These are phyloP conservation scores for Metacarcinus magister DNA, from an alignment of 2,888 invertebrate species.

Conservation along the genomic window DNA sequence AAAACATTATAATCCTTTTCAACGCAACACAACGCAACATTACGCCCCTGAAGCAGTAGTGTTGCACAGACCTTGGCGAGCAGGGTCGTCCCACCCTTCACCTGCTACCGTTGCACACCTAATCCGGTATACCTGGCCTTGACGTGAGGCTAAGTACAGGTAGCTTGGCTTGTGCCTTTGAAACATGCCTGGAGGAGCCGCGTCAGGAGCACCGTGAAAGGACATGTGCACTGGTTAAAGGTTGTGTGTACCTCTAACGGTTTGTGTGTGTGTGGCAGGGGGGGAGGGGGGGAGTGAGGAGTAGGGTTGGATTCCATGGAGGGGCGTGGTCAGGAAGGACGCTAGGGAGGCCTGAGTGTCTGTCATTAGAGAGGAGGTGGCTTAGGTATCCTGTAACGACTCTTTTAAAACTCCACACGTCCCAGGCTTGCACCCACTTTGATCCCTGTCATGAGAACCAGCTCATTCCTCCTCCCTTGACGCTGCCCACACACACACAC, in stretches of 20 bases:
- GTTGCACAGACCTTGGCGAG: neutral
- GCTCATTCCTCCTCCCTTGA: neutral
- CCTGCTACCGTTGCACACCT: neutral
- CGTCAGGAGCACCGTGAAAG: neutral
- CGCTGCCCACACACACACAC: neutral
- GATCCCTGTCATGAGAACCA: neutral
- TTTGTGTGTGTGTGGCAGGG: neutral
- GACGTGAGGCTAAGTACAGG: neutral
- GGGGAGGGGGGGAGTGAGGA: neutral
- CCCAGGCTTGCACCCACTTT: neutral
- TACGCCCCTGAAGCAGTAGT: neutral
- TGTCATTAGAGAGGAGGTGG: neutral
- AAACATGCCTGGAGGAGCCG: neutral
- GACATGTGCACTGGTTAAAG: neutral
- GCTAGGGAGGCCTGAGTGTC: neutral
- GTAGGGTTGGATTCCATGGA: neutral
- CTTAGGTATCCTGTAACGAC: neutral
- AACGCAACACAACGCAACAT: neutral
- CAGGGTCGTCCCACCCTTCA: neutral
- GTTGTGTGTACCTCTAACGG: neutral
- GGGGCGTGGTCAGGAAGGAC: neutral
- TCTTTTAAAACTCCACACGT: neutral
- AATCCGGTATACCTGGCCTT: constrained; percentile 4
- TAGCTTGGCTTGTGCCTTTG: neutral
- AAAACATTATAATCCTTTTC: neutral